Conservation (phyloP, 2,113 vertebrate genomes). For the Campylomormyrus numenius region DNA sequence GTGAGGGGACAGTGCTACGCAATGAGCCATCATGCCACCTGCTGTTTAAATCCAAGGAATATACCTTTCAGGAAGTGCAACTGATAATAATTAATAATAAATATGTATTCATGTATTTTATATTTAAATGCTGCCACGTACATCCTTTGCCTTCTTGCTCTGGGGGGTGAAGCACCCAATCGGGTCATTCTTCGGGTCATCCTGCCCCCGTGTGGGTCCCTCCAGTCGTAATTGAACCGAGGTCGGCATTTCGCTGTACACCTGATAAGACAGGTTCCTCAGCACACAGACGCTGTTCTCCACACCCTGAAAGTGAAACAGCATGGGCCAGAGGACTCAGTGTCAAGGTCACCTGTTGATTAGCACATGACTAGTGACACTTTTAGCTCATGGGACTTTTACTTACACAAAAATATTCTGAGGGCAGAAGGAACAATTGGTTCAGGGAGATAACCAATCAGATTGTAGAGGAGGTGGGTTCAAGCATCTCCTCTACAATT, state of each 20-base stretch:
- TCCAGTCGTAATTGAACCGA: conserved; percentile 76
- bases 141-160: conserved; percentile 73
- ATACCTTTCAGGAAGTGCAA: not conserved
- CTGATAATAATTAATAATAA: not conserved
- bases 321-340: not conserved
- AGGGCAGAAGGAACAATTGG: too few species aligned
- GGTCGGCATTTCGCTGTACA: conserved; percentile 81
- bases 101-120: not conserved
- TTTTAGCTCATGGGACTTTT: not conserved
- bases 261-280: conserved; percentile 90
- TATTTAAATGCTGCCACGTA: conserved; percentile 39
- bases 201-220: conserved; percentile 59
- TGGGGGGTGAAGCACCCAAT: conserved; percentile 86
- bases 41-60: not conserved
- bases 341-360: not conserved
- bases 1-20: not conserved
- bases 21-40: not conserved
- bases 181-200: conserved; percentile 50
- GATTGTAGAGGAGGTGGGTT: too few species aligned
- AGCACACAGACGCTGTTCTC: conserved; percentile 86
- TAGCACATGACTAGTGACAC: not conserved
- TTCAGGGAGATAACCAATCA: too few species aligned
- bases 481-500: too few species aligned
- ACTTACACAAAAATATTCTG: too few species aligned
- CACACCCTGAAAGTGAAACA: conserved; percentile 63